phyloP scores from a whole-genome alignment of 1,140 invertebrate species.

The Drosophila sp. region DNA sequence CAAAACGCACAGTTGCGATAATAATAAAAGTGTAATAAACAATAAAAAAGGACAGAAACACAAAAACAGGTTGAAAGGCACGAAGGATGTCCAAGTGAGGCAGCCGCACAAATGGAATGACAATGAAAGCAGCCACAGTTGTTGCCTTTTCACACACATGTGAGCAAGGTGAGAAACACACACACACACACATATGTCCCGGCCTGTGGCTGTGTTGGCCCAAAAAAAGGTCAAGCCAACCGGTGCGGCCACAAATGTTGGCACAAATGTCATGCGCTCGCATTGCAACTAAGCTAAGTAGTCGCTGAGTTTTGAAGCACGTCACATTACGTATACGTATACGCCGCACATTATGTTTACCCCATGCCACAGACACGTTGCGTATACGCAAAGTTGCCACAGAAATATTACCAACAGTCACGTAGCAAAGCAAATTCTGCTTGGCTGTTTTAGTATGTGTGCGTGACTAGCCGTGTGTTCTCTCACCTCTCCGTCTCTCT shows the following conservation, averaged over 20 bases:
- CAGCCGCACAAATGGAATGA: constrained; percentile 46
- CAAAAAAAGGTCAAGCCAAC: constrained; percentile 42
- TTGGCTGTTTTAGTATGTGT: constrained; percentile 42
- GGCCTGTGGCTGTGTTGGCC: constrained; percentile 11
- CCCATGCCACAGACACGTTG: constrained; percentile 21
- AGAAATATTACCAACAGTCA: constrained; percentile 70
- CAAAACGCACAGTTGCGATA: constrained; percentile 41
- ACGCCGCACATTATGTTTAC: constrained; percentile 35
- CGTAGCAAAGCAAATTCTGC: constrained; percentile 70
- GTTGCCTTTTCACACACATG: constrained; percentile 29
- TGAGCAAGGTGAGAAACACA: constrained; percentile 34
- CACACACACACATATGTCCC: neutral
- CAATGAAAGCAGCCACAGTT: constrained; percentile 39
- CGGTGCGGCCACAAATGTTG: constrained; percentile 41
- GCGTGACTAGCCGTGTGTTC: constrained; percentile 43
- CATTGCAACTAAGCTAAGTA: constrained; percentile 43
- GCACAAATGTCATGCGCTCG: constrained; percentile 48
- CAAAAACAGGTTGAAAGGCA: constrained; percentile 28
- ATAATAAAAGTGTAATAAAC: constrained; percentile 56
- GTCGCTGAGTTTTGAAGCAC: constrained; percentile 41
- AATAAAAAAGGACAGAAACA: constrained; percentile 30
- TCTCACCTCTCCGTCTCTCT: neutral
- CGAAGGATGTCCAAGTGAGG: constrained; percentile 39
- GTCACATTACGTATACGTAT: constrained; percentile 48
- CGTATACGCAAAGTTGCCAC: constrained; percentile 37